These are phyloP conservation scores for Archaeoteleia sp. DNA, from an alignment of 2,888 invertebrate species.

Conservation along the genomic window DNA sequence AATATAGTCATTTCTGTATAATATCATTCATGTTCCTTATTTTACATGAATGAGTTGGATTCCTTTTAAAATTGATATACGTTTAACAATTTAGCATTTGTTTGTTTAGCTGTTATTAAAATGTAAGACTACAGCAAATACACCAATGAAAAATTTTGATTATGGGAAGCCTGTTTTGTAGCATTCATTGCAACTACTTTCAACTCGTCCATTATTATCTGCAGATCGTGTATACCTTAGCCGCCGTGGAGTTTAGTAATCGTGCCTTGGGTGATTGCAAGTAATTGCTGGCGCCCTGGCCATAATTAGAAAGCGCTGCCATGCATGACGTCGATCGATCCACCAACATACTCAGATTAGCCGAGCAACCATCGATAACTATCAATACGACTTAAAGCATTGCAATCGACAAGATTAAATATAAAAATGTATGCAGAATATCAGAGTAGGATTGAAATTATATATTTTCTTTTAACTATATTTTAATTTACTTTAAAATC, in stretches of 20 bases:
- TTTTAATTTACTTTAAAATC: no score
- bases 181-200: slow-evolving; percentile 41
- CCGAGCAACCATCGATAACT: slow-evolving; percentile 64
- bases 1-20: no score
- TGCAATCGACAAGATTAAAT: slow-evolving; percentile 38
- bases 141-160: slow-evolving; percentile 16
- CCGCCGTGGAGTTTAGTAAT: slow-evolving; percentile 51
- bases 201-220: slow-evolving; percentile 46
- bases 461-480: no score
- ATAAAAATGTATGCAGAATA: no score
- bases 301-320: slow-evolving; percentile 66
- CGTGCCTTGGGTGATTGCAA: slow-evolving; percentile 58
- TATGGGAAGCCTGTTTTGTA: slow-evolving; percentile 23
- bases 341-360: slow-evolving; percentile 61
- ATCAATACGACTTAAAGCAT: slow-evolving; percentile 61
- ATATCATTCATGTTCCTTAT: no score
- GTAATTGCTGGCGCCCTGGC: slow-evolving; percentile 62
- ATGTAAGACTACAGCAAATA: slow-evolving; percentile 20
- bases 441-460: no score
- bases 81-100: no score
- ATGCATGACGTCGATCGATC: slow-evolving; percentile 67
- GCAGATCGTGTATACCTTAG: slow-evolving; percentile 46
- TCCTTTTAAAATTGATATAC: no score
- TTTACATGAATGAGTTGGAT: no score
- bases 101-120: no score